These are phyloP conservation scores for Drosophila seclusa DNA, from an alignment of 2,888 invertebrate species.

Conservation along the genomic window DNA sequence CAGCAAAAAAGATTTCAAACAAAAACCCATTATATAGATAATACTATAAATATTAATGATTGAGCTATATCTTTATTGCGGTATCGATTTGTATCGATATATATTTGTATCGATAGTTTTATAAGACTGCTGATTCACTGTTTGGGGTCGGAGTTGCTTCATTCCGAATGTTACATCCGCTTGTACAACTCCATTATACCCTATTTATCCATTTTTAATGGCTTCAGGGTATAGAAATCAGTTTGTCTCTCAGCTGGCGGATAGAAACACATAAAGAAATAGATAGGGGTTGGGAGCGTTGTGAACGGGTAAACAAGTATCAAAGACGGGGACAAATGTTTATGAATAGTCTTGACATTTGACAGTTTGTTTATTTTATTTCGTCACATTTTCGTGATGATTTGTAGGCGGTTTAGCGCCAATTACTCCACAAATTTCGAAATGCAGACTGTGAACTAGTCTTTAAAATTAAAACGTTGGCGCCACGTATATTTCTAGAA, in stretches of 20 bases:
- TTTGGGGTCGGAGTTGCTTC: neutral
- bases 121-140: neutral
- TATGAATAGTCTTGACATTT: constrained; percentile 82
- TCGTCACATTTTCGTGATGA: constrained; percentile 82
- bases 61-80: neutral
- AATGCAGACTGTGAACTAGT: constrained; percentile 63
- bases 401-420: constrained; percentile 82
- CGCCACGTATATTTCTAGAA: constrained; percentile 38
- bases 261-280: neutral
- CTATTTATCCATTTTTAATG: neutral
- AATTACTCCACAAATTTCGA: constrained; percentile 74
- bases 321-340: constrained; percentile 52
- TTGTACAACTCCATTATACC: neutral
- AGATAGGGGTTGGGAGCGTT: neutral
- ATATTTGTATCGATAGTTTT: neutral
- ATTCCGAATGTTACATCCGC: neutral
- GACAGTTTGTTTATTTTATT: constrained; percentile 84
- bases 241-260: constrained; percentile 3
- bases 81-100: neutral
- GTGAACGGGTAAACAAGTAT: constrained; percentile 11
- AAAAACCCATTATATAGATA: neutral
- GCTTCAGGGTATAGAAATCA: constrained; percentile 8
- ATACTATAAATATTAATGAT: neutral
- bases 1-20: neutral
- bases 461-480: constrained; percentile 72